Evolutionary conservation across 2,113 vertebrate genomes (phyloP).

Genomic region (Thomomys bottae): DNA sequence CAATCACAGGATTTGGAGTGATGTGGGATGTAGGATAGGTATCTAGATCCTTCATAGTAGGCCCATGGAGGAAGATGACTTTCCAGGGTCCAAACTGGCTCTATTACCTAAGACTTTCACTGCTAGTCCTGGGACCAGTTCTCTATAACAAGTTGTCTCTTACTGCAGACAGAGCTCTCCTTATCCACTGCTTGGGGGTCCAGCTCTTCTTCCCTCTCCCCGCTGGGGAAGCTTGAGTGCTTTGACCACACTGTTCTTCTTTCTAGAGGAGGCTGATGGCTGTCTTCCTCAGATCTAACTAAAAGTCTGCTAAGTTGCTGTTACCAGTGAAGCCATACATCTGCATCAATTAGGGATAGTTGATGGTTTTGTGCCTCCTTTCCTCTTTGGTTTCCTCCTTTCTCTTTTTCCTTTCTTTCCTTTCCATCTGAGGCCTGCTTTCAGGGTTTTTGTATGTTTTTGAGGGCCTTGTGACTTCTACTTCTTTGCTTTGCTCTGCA

Average conservation of each 20-base stretch:
- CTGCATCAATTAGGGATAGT: not conserved
- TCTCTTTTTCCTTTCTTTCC: too few species aligned
- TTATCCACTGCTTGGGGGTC: not conserved
- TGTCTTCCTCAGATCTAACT: not conserved
- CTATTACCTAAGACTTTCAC: not conserved
- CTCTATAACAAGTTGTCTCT: not conserved
- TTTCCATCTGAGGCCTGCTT: not conserved
- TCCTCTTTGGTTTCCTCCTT: too few species aligned
- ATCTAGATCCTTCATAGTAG: fast-evolving
- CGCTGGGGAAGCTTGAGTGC: not conserved
- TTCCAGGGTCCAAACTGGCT: not conserved
- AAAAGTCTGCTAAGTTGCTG: not conserved
- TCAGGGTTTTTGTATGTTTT: not conserved
- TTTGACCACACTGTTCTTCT: not conserved
- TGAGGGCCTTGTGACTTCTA: not conserved
- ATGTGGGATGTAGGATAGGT: too few species aligned
- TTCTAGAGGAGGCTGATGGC: not conserved
- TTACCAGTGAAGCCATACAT: not conserved
- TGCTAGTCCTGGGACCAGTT: fast-evolving
- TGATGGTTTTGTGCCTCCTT: not conserved
- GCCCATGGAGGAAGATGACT: too few species aligned
- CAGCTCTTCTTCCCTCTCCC: not conserved
- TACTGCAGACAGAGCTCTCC: not conserved
- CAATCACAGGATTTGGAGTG: not conserved
- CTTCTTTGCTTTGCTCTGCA: not conserved